Percentiles rank a stretch among this genome's conserved stretches.
These are phyloP conservation scores for Rafetus swinhoei DNA, from an alignment of 2,113 vertebrate species.

Conservation along the genomic window DNA sequence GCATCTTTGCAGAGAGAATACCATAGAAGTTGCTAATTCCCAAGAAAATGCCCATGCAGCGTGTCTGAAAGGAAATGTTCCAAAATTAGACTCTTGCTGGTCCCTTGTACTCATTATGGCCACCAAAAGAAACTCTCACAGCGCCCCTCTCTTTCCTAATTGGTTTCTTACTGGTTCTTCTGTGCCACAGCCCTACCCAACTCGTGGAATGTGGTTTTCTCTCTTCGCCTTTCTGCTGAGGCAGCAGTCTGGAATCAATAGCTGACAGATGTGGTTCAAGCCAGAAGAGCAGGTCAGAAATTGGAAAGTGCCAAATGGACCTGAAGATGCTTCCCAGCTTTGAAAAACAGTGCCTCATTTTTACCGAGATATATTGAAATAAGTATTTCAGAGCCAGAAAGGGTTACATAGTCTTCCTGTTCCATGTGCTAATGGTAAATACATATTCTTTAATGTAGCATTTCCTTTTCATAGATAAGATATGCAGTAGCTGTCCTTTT, in stretches of 20 bases:
- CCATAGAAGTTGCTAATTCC: background rate
- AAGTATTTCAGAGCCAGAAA: background rate
- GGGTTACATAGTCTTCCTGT: background rate
- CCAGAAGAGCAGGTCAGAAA: background rate
- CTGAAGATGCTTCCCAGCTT: background rate
- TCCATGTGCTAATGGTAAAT: background rate
- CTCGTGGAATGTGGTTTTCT: background rate
- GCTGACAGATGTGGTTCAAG: background rate
- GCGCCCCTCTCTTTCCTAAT: background rate
- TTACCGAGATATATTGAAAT: background rate
- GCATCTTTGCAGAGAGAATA: background rate
- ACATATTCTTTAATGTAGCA: background rate
- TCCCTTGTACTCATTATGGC: background rate
- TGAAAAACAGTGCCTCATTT: background rate
- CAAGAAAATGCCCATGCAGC: background rate
- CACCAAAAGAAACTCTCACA: background rate
- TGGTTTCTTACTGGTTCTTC: background rate
- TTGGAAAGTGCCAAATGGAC: background rate
- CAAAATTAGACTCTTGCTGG: background rate
- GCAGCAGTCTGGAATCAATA: background rate
- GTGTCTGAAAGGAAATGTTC: background rate
- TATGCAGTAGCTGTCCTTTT: background rate
- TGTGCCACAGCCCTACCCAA: accelerated
- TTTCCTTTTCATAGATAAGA: background rate
- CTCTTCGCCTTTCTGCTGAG: background rate